phyloP scores from a whole-genome alignment of 1,140 invertebrate genomes.

The Elysia chlorotica region DNA sequence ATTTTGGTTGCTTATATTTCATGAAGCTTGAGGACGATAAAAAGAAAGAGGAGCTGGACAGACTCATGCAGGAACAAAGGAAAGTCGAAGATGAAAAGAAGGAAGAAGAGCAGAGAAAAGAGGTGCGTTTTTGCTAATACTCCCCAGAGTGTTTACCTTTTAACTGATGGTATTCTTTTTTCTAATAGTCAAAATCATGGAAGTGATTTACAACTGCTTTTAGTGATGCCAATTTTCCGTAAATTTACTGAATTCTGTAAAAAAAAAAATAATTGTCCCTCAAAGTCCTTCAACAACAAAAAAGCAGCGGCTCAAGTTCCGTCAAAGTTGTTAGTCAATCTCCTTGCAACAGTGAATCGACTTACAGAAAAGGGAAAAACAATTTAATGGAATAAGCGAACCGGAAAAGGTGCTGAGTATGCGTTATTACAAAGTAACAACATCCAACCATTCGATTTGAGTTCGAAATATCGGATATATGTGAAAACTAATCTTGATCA shows the following conservation, averaged over 20 bases:
- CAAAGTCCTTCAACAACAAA: no score
- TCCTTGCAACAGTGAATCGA: no score
- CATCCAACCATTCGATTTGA: no score
- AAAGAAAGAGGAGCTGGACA: slow-evolving; percentile 25
- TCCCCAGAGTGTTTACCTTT: neutral
- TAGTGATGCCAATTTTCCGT: neutral
- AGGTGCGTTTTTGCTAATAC: slow-evolving; percentile 26
- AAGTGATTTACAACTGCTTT: neutral
- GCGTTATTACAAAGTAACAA: no score
- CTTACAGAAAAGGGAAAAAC: no score
- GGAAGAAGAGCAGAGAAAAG: slow-evolving; percentile 49
- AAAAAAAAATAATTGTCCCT: no score
- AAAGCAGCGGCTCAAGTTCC: no score
- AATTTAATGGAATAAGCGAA: no score
- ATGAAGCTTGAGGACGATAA: slow-evolving; percentile 29
- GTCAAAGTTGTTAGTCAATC: no score
- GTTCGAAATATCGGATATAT: no score
- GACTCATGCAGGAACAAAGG: slow-evolving; percentile 30
- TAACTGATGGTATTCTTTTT: neutral
- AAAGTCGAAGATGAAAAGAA: slow-evolving; percentile 38
- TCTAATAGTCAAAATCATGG: neutral
- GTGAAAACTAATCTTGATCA: no score
- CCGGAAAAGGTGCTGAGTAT: no score
- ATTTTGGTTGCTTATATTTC: slow-evolving; percentile 28
- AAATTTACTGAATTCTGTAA: neutral